Evolutionary conservation across 2,113 vertebrate species (phyloP).

Genomic region (Sapajus apella): DNA sequence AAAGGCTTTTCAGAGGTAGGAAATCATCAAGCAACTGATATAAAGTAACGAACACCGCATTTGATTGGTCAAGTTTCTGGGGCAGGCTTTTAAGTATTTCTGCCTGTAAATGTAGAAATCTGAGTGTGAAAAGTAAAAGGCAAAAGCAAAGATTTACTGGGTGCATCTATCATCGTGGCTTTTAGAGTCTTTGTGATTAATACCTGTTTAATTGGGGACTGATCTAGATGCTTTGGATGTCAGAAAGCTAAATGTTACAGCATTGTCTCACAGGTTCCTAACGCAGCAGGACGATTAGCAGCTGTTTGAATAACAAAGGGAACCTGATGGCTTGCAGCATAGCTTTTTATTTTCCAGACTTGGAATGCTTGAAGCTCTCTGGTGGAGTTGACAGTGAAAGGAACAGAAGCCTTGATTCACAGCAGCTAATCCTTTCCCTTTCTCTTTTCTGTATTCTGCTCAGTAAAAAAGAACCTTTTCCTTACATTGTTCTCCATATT

Average conservation of each 20-base stretch:
- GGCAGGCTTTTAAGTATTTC: constrained; percentile 76
- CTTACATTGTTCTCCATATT: background rate
- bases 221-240: constrained; percentile 58
- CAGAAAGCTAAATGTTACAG: constrained; percentile 57
- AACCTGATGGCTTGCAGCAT: constrained; percentile 4
- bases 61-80: constrained; percentile 73
- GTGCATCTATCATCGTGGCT: constrained; percentile 66
- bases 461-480: background rate
- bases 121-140: constrained; percentile 66
- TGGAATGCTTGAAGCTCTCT: constrained; percentile 44
- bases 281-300: constrained; percentile 46
- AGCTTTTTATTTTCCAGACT: constrained; percentile 65
- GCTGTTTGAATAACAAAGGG: constrained; percentile 65
- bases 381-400: constrained; percentile 17
- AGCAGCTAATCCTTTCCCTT: background rate
- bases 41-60: constrained; percentile 38
- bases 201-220: constrained; percentile 75
- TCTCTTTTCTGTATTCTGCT: background rate
- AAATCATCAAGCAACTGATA: constrained; percentile 58
- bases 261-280: constrained; percentile 45
- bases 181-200: constrained; percentile 75
- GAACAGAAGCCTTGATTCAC: background rate
- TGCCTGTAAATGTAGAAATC: constrained; percentile 71
- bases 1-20: constrained; percentile 61
- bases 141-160: constrained; percentile 65